Percentiles rank a stretch among this genome's conserved stretches.
Evolutionary conservation across 1,140 invertebrate genomes (phyloP).

Genomic region (Trialeurodes vaporariorum): DNA sequence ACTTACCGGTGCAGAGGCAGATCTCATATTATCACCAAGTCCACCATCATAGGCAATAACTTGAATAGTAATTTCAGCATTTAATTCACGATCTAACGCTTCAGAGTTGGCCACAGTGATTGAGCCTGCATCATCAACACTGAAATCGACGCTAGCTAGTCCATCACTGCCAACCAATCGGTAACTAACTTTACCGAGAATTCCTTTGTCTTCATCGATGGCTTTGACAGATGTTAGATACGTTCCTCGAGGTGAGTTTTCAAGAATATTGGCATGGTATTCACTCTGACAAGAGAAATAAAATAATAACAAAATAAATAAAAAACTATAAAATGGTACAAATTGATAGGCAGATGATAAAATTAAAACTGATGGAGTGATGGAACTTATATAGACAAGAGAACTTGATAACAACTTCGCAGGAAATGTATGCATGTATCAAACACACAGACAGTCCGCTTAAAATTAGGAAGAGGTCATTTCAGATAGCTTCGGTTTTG

Average conservation of each 20-base stretch:
- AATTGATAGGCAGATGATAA: background rate
- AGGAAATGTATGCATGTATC: too few species aligned
- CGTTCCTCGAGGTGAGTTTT: conserved; percentile 60
- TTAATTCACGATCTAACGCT: conserved; percentile 65
- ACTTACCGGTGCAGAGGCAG: conserved; percentile 57
- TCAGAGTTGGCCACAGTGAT: conserved; percentile 59
- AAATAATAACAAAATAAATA: too few species aligned
- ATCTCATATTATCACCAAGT: conserved; percentile 49
- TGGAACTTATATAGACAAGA: too few species aligned
- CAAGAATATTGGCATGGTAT: conserved; percentile 57
- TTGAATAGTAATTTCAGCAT: conserved; percentile 55
- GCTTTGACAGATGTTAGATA: conserved; percentile 56
- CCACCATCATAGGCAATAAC: conserved; percentile 70
- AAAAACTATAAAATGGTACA: background rate
- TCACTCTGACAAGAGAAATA: conserved; percentile 34
- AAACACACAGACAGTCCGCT: too few species aligned
- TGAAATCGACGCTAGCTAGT: conserved; percentile 40
- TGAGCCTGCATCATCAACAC: conserved; percentile 59
- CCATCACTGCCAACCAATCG: conserved; percentile 48
- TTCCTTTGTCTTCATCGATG: conserved; percentile 57
- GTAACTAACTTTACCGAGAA: conserved; percentile 62
- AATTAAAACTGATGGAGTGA: too few species aligned
- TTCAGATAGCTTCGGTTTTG: too few species aligned
- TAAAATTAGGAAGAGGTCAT: too few species aligned
- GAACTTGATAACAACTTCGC: too few species aligned